Percentiles rank a stretch among this genome's conserved stretches.
These are phyloP conservation scores for Salvelinus namaycush DNA, from an alignment of 2,113 vertebrate genomes.

Conservation along the genomic window DNA sequence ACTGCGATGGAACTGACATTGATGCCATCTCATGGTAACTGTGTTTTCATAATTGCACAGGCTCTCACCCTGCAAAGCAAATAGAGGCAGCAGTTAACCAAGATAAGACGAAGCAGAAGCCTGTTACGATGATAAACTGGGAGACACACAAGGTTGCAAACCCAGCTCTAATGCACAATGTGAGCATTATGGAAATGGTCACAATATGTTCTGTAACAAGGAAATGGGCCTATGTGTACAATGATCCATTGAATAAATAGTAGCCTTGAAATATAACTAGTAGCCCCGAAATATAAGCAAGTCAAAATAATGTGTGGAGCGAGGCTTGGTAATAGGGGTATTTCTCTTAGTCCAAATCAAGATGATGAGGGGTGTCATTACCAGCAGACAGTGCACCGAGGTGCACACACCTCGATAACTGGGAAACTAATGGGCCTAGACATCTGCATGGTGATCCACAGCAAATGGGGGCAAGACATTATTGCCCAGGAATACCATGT, in stretches of 20 bases:
- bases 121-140: slow-evolving; percentile 47
- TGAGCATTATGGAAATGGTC: not conserved
- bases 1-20: slow-evolving; percentile 5
- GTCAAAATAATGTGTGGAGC: not conserved
- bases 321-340: slow-evolving; percentile 5
- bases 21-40: slow-evolving; percentile 39
- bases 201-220: not conserved
- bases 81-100: slow-evolving; percentile 10
- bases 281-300: not conserved
- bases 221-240: not conserved
- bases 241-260: too few relatives aligned
- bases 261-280: not conserved
- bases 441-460: not conserved
- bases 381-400: slow-evolving; percentile 34
- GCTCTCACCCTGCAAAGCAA: not conserved
- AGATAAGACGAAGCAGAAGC: slow-evolving; percentile 37
- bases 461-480: not conserved
- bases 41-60: slow-evolving; percentile 26
- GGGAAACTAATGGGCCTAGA: not conserved
- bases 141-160: not conserved
- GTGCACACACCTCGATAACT: slow-evolving; percentile 38
- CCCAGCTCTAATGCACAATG: not conserved
- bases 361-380: slow-evolving; percentile 44
- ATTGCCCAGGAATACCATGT: not conserved
- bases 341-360: slow-evolving; percentile 34